Percentiles rank a stretch among this genome's conserved stretches.
These are phyloP conservation scores for Acanthosepion esculentum DNA, from an alignment of 2,888 invertebrate species.

Conservation along the genomic window DNA sequence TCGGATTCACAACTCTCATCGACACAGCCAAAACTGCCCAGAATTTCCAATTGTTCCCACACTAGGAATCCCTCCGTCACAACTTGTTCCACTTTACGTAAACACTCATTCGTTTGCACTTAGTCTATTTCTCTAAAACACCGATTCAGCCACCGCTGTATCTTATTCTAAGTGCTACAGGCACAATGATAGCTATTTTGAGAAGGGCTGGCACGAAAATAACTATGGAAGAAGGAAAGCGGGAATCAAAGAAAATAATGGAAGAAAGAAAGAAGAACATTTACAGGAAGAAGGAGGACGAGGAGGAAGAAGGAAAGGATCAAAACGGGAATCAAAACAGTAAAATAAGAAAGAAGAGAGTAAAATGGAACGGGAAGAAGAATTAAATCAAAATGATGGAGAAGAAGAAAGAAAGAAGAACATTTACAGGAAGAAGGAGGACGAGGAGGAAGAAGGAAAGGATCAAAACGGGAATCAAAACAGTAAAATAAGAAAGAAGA, in stretches of 20 bases:
- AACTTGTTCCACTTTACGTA: background rate
- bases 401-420: background rate
- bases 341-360: background rate
- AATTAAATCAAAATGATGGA: background rate
- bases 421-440: background rate
- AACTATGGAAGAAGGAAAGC: background rate
- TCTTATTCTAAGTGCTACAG: background rate
- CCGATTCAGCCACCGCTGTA: background rate
- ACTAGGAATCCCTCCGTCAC: background rate
- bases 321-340: background rate
- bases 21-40: background rate
- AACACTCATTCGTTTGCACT: background rate
- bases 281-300: background rate
- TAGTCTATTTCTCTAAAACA: too few relatives aligned
- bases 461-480: background rate
- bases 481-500: background rate
- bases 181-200: background rate
- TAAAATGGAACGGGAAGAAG: background rate
- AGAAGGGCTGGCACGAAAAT: background rate
- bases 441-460: background rate
- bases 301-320: background rate
- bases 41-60: background rate
- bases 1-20: background rate
- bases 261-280: background rate
- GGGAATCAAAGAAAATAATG: background rate